These are phyloP conservation scores for Hermodice carunculata DNA, from an alignment of 2,888 invertebrate genomes.

Conservation along the genomic window DNA sequence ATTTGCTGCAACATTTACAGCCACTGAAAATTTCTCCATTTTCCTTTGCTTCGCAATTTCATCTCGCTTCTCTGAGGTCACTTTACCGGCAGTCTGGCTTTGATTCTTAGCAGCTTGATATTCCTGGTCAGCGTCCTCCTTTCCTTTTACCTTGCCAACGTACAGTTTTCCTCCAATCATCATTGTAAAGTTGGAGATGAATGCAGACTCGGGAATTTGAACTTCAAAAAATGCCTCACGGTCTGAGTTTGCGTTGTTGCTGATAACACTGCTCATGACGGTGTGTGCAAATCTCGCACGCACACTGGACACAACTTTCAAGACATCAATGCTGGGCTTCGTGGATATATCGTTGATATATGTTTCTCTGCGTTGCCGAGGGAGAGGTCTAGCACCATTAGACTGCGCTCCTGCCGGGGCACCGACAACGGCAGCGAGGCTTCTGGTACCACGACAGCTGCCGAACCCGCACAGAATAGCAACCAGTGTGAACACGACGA, in stretches of 20 bases:
- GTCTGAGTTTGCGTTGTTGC: constrained; percentile 74
- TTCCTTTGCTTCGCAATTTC: too few species aligned
- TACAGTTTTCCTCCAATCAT: constrained; percentile 51
- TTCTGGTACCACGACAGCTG: too few species aligned
- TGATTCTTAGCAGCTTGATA: constrained; percentile 51
- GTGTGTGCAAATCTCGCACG: constrained; percentile 68
- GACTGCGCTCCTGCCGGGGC: too few species aligned
- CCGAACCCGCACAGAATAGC: too few species aligned
- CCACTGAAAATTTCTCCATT: constrained; percentile 62
- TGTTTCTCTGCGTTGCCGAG: too few species aligned
- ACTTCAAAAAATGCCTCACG: constrained; percentile 74
- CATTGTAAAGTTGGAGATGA: constrained; percentile 62
- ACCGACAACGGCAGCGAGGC: too few species aligned
- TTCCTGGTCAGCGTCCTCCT: constrained; percentile 55
- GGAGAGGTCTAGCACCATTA: too few species aligned
- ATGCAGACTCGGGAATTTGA: constrained; percentile 61
- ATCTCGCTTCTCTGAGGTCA: neutral
- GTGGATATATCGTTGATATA: too few species aligned
- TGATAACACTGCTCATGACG: constrained; percentile 76
- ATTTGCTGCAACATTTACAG: constrained; percentile 77
- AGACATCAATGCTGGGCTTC: too few species aligned
- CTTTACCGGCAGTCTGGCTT: constrained; percentile 58
- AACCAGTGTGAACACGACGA: too few species aligned
- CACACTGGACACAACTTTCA: too few species aligned
- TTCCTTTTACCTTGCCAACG: constrained; percentile 58